Percentiles rank a stretch among this genome's conserved stretches.
phyloP scores from a whole-genome alignment of 1,140 invertebrate genomes.

The Galleria mellonella region DNA sequence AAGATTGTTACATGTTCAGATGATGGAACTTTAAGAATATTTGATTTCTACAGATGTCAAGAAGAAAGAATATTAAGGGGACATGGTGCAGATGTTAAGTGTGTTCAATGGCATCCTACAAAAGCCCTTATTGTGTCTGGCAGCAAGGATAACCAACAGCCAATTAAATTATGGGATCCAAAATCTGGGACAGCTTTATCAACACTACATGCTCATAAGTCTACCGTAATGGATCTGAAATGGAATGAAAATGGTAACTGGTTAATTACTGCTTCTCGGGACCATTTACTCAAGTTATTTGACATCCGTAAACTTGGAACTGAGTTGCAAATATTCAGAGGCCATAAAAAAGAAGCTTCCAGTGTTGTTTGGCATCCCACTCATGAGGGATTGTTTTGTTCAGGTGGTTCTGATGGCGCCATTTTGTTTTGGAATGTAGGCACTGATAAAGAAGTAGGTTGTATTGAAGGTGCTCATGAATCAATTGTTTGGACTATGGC shows the following conservation, averaged over 20 bases:
- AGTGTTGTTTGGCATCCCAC: conserved; percentile 98
- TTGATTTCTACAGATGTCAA: conserved; percentile 98
- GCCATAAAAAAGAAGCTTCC: conserved; percentile 98
- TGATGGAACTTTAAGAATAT: conserved; percentile 98
- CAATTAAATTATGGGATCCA: conserved; percentile 99
- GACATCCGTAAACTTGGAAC: conserved; percentile 95
- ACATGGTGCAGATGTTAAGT: conserved; percentile 99
- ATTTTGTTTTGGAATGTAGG: conserved; percentile 99
- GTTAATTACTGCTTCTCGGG: conserved; percentile 98
- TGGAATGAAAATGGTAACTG: conserved; percentile 99
- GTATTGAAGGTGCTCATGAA: conserved; percentile 98
- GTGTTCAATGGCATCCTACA: conserved; percentile 99
- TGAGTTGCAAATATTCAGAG: conserved; percentile 97
- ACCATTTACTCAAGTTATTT: conserved; percentile 98
- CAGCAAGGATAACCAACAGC: conserved; percentile 99
- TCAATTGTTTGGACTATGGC: conserved; percentile 99
- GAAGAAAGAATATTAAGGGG: conserved; percentile 97
- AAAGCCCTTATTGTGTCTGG: conserved; percentile 98
- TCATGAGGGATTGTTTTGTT: conserved; percentile 96
- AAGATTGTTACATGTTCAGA: conserved; percentile 99
- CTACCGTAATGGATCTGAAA: conserved; percentile 98
- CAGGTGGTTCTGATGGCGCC: conserved; percentile 97
- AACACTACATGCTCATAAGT: conserved; percentile 98
- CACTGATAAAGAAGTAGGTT: conserved; percentile 97
- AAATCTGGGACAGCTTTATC: conserved; percentile 92